Conservation (phyloP, 2,113 vertebrate species). For the Ptilorrhoa leucosticta region DNA sequence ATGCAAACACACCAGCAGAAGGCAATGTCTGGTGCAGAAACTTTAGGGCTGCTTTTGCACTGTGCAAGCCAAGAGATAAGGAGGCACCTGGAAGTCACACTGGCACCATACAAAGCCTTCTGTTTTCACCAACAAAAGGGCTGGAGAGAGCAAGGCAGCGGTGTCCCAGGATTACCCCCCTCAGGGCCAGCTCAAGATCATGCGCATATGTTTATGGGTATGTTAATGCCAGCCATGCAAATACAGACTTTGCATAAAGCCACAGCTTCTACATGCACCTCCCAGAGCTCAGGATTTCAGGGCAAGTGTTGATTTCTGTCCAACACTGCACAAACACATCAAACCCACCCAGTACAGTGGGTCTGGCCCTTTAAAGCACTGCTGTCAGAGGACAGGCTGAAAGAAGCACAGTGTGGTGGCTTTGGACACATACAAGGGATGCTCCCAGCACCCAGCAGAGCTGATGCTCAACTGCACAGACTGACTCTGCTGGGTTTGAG, state of each 20-base stretch:
- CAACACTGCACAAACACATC: background rate
- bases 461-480: background rate
- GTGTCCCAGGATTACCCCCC: background rate
- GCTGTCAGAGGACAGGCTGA: background rate
- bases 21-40: background rate
- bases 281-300: background rate
- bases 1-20: background rate
- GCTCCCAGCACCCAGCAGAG: background rate
- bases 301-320: background rate
- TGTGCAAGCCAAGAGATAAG: background rate
- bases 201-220: background rate
- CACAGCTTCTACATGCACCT: background rate
- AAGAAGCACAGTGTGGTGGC: accelerated
- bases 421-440: background rate
- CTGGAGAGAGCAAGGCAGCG: background rate
- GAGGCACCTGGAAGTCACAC: background rate
- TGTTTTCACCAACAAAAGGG: background rate
- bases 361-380: background rate
- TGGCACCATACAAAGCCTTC: background rate
- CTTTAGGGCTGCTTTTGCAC: background rate
- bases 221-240: background rate
- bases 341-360: background rate
- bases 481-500: background rate
- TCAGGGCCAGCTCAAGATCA: background rate
- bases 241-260: background rate